These are phyloP conservation scores for Pecten maximus DNA, from an alignment of 2,888 invertebrate genomes.

Conservation along the genomic window DNA sequence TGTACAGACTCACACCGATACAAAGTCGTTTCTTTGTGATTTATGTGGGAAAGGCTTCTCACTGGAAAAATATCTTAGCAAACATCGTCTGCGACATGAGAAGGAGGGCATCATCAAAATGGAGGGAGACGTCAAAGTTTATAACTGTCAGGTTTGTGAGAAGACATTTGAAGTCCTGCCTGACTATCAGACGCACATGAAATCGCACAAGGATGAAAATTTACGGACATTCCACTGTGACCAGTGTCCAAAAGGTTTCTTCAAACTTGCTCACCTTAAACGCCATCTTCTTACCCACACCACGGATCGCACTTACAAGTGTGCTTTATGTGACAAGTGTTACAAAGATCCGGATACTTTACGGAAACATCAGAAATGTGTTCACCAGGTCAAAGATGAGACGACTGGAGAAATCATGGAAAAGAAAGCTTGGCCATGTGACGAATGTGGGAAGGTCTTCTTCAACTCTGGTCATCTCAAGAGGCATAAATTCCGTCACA, in stretches of 20 bases:
- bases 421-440: slow-evolving; percentile 45
- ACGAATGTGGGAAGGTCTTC: slow-evolving; percentile 47
- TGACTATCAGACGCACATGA: slow-evolving; percentile 54
- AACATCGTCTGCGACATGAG: slow-evolving; percentile 51
- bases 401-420: slow-evolving; percentile 40
- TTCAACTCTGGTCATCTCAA: slow-evolving; percentile 51
- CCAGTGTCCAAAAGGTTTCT: slow-evolving; percentile 52
- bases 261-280: slow-evolving; percentile 53
- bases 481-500: slow-evolving; percentile 50
- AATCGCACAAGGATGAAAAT: slow-evolving; percentile 50
- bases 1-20: slow-evolving; percentile 50
- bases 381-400: slow-evolving; percentile 31
- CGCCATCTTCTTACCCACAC: slow-evolving; percentile 54
- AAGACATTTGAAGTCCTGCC: slow-evolving; percentile 48
- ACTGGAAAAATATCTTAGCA: slow-evolving; percentile 48
- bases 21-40: slow-evolving; percentile 51
- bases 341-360: slow-evolving; percentile 48
- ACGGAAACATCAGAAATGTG: slow-evolving; percentile 47
- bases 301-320: slow-evolving; percentile 47
- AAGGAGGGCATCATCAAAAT: not conserved
- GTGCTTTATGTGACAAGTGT: slow-evolving; percentile 45
- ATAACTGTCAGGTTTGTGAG: slow-evolving; percentile 52
- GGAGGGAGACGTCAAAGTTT: slow-evolving; percentile 27
- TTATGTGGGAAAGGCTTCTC: slow-evolving; percentile 56
- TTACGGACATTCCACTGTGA: slow-evolving; percentile 52